Evolutionary conservation across 2,113 vertebrate genomes (phyloP), one percentile per base, ranked within the genome.

Genomic region (Vicugna pacos): DNA sequence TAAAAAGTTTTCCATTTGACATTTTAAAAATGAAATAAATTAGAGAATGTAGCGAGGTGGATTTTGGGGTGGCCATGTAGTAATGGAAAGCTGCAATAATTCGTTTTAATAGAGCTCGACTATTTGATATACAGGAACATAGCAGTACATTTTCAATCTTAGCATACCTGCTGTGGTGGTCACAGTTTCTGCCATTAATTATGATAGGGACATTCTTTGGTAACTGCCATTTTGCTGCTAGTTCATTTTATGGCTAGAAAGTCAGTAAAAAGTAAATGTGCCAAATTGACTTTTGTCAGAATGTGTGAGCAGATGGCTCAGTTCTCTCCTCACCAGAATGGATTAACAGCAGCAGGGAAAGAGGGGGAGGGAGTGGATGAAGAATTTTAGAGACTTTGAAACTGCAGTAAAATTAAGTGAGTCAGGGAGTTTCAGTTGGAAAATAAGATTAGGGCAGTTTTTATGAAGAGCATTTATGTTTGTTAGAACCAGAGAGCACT

Each of bases 211-310:
- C 69, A 32, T 75, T 95, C 92, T 89, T 91, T 75, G 79, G 54
- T 69, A 92, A 80, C 80, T 94, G 72, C 86, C 86, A 72, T 88
- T 95, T 95, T 92, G 93, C 95, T 95, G 94, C 89, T 94, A 81
- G 95, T 92, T 92, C 64, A 85, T 75, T 95, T 84, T 95, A 89
- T 97, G 84, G 70, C 60, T 91, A 70, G 70, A 89, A 91, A 97
- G 95, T 93, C 91, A 80, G 38, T 80, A 46, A 85, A 94, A 93
- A 95, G 87, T 90, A 77, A 90, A 91, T 69, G 97, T 97, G 97
- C 98, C 98, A 98, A 97, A 97, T 96, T 82, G 89, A 95, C 93
- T 97, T 93, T 46, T 75, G 83, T 97, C 96, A 96, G 97, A 96
- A 93, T 60, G 70, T 1, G 0, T 28, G 79, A 97, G 93, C 98